Evolutionary conservation across 2,797 vertebrate genomes (phyloP).

Genomic region (Chanos chanos): DNA sequence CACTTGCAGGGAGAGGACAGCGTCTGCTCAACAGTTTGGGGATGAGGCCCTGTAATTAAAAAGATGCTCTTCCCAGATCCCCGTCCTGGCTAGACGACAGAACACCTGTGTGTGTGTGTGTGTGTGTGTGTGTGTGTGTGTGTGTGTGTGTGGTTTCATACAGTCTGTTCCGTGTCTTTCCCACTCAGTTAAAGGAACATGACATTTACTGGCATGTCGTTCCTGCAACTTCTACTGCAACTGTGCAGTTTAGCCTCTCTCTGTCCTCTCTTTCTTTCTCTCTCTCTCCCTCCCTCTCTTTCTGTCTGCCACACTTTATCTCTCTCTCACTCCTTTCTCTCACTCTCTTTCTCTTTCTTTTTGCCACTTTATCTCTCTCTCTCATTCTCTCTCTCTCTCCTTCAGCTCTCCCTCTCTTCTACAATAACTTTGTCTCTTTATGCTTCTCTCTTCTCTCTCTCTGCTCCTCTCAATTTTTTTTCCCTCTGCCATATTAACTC

Average conservation of each 20-base stretch:
- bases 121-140: constrained; percentile 43
- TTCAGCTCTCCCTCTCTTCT: no score
- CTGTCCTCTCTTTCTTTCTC: background rate
- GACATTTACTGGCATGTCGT: constrained; percentile 67
- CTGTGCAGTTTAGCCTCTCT: constrained; percentile 47
- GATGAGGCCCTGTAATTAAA: constrained; percentile 61
- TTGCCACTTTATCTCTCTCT: no score
- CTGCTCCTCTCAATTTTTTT: no score
- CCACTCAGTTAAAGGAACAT: constrained; percentile 55
- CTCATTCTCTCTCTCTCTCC: no score
- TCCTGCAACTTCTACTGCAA: constrained; percentile 37
- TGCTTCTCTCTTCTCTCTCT: no score
- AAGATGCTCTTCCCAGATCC: constrained; percentile 55
- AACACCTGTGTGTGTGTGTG: constrained; percentile 55
- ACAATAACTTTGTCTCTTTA: no score
- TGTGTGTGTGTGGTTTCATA: constrained; percentile 41
- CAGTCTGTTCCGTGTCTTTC: constrained; percentile 43
- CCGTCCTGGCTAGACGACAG: constrained; percentile 19
- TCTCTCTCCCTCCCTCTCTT: constrained; percentile 2
- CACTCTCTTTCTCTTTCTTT: no score
- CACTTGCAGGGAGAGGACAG: constrained; percentile 56
- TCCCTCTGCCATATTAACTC: no score
- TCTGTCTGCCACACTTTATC: no score
- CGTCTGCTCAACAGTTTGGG: constrained; percentile 70
- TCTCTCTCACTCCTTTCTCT: no score